phyloP scores from a whole-genome alignment of 2,113 vertebrate genomes.

The Shinisaurus crocodilurus region DNA sequence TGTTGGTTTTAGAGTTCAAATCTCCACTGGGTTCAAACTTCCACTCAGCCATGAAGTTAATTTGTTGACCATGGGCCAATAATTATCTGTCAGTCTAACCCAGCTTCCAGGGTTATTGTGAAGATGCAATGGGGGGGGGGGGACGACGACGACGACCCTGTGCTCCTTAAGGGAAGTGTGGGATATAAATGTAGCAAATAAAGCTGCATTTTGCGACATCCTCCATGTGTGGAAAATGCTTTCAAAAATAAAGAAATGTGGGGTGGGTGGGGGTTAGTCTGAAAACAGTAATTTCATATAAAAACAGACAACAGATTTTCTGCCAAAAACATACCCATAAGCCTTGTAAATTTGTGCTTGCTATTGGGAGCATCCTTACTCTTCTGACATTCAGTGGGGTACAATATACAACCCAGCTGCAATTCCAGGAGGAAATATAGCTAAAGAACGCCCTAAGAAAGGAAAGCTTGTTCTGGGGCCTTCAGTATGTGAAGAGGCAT shows the following conservation, averaged over 20 bases:
- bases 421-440: not conserved
- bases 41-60: not conserved
- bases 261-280: not conserved
- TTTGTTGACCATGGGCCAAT: not conserved
- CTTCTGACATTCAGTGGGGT: slow-evolving; percentile 8
- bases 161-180: not conserved
- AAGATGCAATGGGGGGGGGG: not conserved
- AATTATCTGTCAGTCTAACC: not conserved
- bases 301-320: not conserved
- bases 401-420: not conserved
- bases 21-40: not conserved
- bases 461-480: slow-evolving; percentile 8
- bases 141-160: not conserved
- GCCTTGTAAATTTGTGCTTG: slow-evolving; percentile 1
- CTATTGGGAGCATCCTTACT: not conserved
- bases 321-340: not conserved
- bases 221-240: not conserved
- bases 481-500: not conserved
- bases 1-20: not conserved
- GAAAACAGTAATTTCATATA: not conserved
- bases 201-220: not conserved
- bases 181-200: not conserved
- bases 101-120: not conserved
- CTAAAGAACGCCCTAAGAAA: not conserved
- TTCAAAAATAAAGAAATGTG: not conserved